Evolutionary conservation across 2,113 vertebrate species (phyloP), one percentile per base, ranked within the genome.

Genomic region (Trichomycterus rosablanca): DNA sequence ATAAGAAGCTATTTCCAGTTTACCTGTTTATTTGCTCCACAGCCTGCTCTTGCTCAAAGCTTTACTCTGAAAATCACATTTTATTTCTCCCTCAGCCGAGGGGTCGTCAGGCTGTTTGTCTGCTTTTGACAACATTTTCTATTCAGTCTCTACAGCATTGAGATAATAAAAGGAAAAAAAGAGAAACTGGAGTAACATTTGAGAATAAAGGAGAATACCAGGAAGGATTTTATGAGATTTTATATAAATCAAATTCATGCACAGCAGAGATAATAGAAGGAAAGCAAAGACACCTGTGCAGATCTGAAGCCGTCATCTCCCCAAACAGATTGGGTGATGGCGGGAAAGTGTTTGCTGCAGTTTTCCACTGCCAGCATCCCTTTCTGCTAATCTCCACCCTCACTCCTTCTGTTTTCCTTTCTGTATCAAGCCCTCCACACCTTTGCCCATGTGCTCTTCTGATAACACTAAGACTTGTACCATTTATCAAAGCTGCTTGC

Each of bases 401-500:
- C 24, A 46, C 49, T 49, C 4, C 28, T 34, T 80, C 71, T 67
- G 24, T 64, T 43, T 53, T 39, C 18, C 15, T 59, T 34, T 15
- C 40, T 20, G 35, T 45, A 62, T 22, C 50, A 63, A 12, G 0
- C 16, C 15, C 56, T 16, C 18, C 46, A 16, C 23, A 39, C 20
- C 16, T 24, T 16, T 32, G 24, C 45, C 79, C 66, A 73, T 66
- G 14, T 15, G 39, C 49, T 71, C 74, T 81, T 84, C 83, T 82
- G 76, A 82, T 81, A 86, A 83, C 71, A 72, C 73, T 75, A 73
- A 73, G 77, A 84, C 80, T 83, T 80, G 78, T 76, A 80, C 74
- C 78, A 83, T 86, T 87, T 86, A 88, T 86, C 75, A 81, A 74
- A 81, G 81, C 61, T 79, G 79, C 79, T 83, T 78, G 80, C 78